Evolutionary conservation across 2,797 vertebrate species (phyloP).

Genomic region (Phalloptychus januarius): DNA sequence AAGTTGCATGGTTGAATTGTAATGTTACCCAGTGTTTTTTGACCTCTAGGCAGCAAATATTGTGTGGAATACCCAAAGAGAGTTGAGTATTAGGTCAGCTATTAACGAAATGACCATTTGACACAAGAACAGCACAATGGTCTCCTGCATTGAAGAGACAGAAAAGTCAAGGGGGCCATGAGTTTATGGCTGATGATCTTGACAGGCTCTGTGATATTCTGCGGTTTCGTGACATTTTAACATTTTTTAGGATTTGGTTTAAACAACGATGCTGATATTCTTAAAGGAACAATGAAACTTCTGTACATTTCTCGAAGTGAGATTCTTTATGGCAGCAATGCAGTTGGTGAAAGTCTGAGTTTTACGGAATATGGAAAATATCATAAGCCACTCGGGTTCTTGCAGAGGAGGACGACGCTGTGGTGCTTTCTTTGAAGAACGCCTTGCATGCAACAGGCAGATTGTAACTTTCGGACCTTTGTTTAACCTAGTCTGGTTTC

Average conservation of each 20-base stretch:
- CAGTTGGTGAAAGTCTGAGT: background rate
- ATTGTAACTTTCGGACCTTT: background rate
- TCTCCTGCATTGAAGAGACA: background rate
- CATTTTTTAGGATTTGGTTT: background rate
- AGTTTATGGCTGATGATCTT: slow-evolving; percentile 7
- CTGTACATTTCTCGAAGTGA: slow-evolving; percentile 10
- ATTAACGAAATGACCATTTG: background rate
- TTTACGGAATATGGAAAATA: background rate
- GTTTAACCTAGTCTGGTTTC: background rate
- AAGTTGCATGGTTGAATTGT: background rate
- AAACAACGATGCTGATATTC: slow-evolving; percentile 3
- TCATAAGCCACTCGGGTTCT: background rate
- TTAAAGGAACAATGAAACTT: slow-evolving; percentile 11
- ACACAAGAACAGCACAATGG: background rate
- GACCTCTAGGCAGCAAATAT: background rate
- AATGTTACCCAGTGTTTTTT: background rate
- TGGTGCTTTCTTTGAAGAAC: background rate
- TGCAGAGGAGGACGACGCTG: background rate
- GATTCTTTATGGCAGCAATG: background rate
- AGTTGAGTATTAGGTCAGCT: background rate
- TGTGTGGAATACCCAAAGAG: background rate
- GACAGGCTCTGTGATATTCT: background rate
- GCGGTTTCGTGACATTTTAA: background rate
- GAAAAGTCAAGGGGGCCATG: slow-evolving; percentile 3
- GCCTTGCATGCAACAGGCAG: background rate